Evolutionary conservation across 2,797 vertebrate species (phyloP).

Genomic region (Gymnothorax javanicus): DNA sequence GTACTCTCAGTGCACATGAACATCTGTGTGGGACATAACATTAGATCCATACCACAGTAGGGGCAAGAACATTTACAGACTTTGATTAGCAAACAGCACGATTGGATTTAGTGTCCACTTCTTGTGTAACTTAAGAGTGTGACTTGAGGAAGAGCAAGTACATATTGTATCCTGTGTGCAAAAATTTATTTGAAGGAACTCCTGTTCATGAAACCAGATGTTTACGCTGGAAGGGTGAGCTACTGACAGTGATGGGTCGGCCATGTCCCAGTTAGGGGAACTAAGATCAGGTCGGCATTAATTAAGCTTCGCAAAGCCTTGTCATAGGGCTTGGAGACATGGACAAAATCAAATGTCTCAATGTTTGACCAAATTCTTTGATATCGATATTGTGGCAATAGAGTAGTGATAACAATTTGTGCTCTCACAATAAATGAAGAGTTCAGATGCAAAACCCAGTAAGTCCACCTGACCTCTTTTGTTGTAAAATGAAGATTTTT

Average conservation of each 20-base stretch:
- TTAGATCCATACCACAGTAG: background rate
- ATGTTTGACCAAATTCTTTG: too few relatives aligned
- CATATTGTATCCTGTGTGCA: background rate
- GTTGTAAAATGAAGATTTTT: too few relatives aligned
- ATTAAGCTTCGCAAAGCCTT: background rate
- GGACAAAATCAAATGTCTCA: too few relatives aligned
- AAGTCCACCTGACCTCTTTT: too few relatives aligned
- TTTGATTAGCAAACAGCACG: background rate
- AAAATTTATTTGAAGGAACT: background rate
- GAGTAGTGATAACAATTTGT: too few relatives aligned
- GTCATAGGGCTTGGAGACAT: too few relatives aligned
- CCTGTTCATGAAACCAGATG: background rate
- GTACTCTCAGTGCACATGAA: constrained; percentile 9
- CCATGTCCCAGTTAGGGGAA: background rate
- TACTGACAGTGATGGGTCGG: background rate
- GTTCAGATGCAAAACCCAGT: too few relatives aligned
- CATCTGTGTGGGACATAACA: background rate
- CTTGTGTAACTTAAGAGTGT: background rate
- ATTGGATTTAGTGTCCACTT: background rate
- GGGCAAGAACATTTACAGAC: background rate
- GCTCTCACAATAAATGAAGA: too few relatives aligned
- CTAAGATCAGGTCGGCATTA: background rate
- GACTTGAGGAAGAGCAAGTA: background rate
- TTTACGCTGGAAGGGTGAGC: background rate
- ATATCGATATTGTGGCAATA: too few relatives aligned